Evolutionary conservation across 2,113 vertebrate species (phyloP).

Genomic region (Hiodon tergisus): DNA sequence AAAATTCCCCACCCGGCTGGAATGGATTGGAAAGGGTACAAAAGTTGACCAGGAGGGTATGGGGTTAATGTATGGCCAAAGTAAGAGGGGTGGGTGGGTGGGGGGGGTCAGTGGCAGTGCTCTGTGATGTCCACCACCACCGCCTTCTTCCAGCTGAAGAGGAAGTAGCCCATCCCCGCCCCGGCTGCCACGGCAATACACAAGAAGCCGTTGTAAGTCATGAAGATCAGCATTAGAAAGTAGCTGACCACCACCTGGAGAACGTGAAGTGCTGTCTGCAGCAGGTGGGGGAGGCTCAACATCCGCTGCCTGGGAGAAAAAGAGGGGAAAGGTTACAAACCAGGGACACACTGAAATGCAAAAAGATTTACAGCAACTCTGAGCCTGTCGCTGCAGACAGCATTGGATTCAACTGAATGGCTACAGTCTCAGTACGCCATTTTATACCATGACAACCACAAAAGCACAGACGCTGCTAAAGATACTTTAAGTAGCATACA

Average conservation of each 20-base stretch:
- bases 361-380: too few species aligned
- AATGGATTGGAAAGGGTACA: too few species aligned
- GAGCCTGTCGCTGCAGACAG: too few species aligned
- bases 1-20: too few species aligned
- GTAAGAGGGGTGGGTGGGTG: not conserved
- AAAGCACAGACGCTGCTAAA: too few species aligned
- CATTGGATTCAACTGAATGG: too few species aligned
- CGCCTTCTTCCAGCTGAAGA: slow-evolving; percentile 96
- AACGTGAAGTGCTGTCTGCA: slow-evolving; percentile 85
- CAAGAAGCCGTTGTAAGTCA: slow-evolving; percentile 95
- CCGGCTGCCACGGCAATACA: slow-evolving; percentile 85
- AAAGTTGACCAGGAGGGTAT: too few species aligned
- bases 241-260: slow-evolving; percentile 92
- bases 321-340: slow-evolving; percentile 8
- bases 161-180: slow-evolving; percentile 85
- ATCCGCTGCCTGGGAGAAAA: slow-evolving; percentile 77
- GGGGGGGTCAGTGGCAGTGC: slow-evolving; percentile 78
- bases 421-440: too few species aligned
- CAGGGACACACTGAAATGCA: too few species aligned
- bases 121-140: slow-evolving; percentile 95
- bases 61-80: too few species aligned
- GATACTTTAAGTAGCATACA: too few species aligned
- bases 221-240: slow-evolving; percentile 95
- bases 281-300: slow-evolving; percentile 82
- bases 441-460: too few species aligned